Evolutionary conservation across 2,113 vertebrate genomes (phyloP).

Genomic region (Australoheros scitulus): DNA sequence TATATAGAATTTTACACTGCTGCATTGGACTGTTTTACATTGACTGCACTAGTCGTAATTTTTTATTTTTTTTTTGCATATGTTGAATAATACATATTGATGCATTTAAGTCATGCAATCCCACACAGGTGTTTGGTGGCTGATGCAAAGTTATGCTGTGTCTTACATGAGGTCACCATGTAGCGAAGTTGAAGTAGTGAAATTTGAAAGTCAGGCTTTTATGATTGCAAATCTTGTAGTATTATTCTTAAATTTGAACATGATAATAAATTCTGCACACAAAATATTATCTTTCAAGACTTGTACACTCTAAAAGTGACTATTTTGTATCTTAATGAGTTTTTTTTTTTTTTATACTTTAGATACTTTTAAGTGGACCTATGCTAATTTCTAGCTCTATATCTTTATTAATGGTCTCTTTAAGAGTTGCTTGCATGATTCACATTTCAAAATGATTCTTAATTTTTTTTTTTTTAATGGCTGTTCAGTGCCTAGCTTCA

Average conservation of each 20-base stretch:
- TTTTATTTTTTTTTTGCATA: background rate
- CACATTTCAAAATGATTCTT: background rate
- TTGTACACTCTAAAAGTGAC: background rate
- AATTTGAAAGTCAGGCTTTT: background rate
- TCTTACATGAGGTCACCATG: background rate
- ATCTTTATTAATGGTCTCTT: background rate
- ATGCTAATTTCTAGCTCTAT: background rate
- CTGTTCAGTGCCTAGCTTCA: background rate
- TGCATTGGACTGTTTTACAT: background rate
- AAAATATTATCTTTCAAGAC: background rate
- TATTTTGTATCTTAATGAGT: background rate
- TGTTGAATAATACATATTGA: background rate
- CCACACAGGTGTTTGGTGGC: background rate
- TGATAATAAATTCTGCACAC: background rate
- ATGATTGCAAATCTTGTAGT: background rate
- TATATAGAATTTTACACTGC: background rate
- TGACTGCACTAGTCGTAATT: conserved; percentile 3
- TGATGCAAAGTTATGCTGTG: background rate
- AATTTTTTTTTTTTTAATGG: background rate
- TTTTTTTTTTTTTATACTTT: background rate
- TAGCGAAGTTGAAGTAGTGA: background rate
- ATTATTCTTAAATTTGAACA: background rate
- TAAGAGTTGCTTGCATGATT: background rate
- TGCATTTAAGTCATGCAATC: background rate
- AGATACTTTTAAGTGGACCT: too few relatives aligned